Evolutionary conservation across 1,140 invertebrate species (phyloP), one percentile per base, ranked within the genome.

Genomic region (Anadara kagoshimensis): DNA sequence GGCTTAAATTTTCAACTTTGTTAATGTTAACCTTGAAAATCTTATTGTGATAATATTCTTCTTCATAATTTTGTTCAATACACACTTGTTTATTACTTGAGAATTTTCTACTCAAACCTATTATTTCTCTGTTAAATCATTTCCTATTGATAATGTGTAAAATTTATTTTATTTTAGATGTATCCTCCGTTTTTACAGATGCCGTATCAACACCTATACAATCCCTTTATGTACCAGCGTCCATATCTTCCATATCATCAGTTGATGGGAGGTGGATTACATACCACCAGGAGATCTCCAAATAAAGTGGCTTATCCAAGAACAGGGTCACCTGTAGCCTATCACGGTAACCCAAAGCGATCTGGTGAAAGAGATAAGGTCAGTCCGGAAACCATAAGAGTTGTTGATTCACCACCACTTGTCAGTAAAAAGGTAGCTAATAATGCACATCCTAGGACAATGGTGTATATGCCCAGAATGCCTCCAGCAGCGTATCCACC

Each of bases 81-180:
- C n/a, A n/a, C n/a, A n/a, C n/a, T n/a, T n/a, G n/a, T n/a, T n/a
- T n/a, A n/a, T n/a, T n/a, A n/a, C n/a, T n/a, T n/a, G n/a, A n/a
- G n/a, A n/a, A n/a, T n/a, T n/a, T n/a, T n/a, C n/a, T n/a, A n/a
- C n/a, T n/a, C n/a, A n/a, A n/a, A n/a, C n/a, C n/a, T n/a, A n/a
- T n/a, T n/a, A n/a, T n/a, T n/a, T n/a, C n/a, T n/a, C n/a, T n/a
- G n/a, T n/a, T n/a, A n/a, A n/a, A n/a, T n/a, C n/a, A n/a, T n/a
- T n/a, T n/a, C n/a, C n/a, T n/a, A n/a, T n/a, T n/a, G n/a, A n/a
- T n/a, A n/a, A n/a, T n/a, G n/a, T n/a, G n/a, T n/a, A n/a, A n/a
- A n/a, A n/a, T 16, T 29, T 56, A 7, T 36, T 16, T 66, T 56
- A 44, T 73, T 77, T 26, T 69, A 80, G 81, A 78, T 80, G 78